Percentiles rank a stretch among this genome's conserved stretches.
These are phyloP conservation scores for Aptenodytes patagonicus DNA, from an alignment of 2,113 vertebrate genomes.

Conservation along the genomic window DNA sequence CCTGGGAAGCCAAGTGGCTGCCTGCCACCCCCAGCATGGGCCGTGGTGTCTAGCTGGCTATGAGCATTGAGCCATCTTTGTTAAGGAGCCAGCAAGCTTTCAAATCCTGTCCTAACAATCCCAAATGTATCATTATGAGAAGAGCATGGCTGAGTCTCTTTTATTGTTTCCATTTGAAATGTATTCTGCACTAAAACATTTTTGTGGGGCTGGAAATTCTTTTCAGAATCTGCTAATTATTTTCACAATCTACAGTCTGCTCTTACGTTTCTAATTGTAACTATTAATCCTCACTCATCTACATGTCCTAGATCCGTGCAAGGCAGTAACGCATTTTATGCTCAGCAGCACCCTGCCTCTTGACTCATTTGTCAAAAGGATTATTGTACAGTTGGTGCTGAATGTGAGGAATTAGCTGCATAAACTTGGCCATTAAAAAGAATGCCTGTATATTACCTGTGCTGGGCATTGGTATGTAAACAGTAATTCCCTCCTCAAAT, in stretches of 20 bases:
- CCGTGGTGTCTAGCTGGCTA: not conserved
- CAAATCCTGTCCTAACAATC: not conserved
- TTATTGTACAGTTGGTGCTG: not conserved
- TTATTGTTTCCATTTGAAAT: slow-evolving; percentile 25
- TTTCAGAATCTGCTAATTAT: slow-evolving; percentile 52
- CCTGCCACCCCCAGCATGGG: not conserved
- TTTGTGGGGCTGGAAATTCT: slow-evolving; percentile 51
- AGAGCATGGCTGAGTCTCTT: not conserved
- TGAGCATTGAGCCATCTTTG: not conserved
- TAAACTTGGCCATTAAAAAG: slow-evolving; percentile 14
- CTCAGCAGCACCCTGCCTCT: slow-evolving; percentile 51
- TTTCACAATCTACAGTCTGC: slow-evolving; percentile 40
- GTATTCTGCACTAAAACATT: slow-evolving; percentile 31
- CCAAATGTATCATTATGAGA: not conserved
- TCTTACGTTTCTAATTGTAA: slow-evolving; percentile 45
- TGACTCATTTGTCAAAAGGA: slow-evolving; percentile 53
- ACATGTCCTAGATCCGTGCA: slow-evolving; percentile 15
- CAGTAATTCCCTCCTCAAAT: not conserved
- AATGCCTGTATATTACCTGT: slow-evolving; percentile 1
- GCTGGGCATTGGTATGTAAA: not conserved
- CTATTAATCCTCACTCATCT: slow-evolving; percentile 61
- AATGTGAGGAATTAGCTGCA: slow-evolving; percentile 35
- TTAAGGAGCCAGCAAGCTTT: not conserved
- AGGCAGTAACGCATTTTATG: slow-evolving; percentile 52
- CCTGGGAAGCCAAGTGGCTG: not conserved